Conservation (phyloP, 2,888 invertebrate genomes). For the Diarsia rubi region DNA sequence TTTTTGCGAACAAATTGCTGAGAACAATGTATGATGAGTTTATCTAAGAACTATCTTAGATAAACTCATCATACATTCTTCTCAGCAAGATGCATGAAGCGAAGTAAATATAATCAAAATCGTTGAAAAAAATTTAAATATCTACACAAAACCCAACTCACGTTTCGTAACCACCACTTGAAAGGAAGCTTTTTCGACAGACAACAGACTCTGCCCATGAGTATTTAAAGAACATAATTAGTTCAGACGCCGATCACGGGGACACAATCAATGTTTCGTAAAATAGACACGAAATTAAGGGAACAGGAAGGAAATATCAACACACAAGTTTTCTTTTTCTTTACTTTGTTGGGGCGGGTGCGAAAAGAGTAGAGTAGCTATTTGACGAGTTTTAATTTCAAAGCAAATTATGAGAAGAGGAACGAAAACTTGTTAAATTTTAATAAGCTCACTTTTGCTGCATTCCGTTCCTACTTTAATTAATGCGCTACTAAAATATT, state of each 20-base stretch:
- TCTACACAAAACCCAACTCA: slow-evolving; percentile 1
- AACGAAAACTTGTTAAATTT: neutral
- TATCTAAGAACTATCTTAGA: too few species aligned
- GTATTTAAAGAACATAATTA: slow-evolving; percentile 63
- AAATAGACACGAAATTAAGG: slow-evolving; percentile 50
- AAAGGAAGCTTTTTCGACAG: slow-evolving; percentile 27
- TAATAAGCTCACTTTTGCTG: slow-evolving; percentile 16
- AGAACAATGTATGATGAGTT: too few species aligned
- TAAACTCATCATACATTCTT: neutral
- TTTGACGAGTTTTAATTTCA: slow-evolving; percentile 11
- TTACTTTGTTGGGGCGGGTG: too few species aligned
- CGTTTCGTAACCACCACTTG: slow-evolving; percentile 3
- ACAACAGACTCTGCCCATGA: slow-evolving; percentile 48
- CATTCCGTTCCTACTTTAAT: neutral
- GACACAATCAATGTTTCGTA: slow-evolving; percentile 57
- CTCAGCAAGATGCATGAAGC: neutral
- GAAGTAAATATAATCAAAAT: neutral
- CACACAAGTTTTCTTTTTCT: slow-evolving; percentile 13
- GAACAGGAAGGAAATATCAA: slow-evolving; percentile 45
- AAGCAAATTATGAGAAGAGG: slow-evolving; percentile 12
- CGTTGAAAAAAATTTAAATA: neutral
- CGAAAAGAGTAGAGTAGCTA: slow-evolving; percentile 9
- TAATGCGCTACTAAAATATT: slow-evolving; percentile 3
- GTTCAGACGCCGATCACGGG: slow-evolving; percentile 51
- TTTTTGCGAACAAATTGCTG: neutral